phyloP scores from a whole-genome alignment of 2,797 vertebrate genomes.

The Octomys mimax region DNA sequence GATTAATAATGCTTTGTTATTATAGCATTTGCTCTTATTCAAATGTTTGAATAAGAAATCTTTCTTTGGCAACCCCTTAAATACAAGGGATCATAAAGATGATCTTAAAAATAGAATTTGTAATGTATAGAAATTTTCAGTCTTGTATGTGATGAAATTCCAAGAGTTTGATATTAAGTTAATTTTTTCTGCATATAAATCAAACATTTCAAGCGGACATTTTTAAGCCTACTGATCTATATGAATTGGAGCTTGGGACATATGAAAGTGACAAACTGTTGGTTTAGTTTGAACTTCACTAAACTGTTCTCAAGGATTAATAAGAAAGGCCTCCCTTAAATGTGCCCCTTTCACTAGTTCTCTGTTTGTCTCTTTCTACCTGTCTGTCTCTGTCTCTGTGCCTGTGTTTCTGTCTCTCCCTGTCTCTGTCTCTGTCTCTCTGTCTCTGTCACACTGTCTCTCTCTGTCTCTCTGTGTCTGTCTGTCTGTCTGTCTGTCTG shows the following conservation, averaged over 20 bases:
- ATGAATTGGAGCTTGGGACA: neutral
- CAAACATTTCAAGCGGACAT: neutral
- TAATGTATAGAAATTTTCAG: neutral
- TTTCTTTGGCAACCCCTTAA: neutral
- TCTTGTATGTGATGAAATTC: neutral
- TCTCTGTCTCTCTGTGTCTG: neutral
- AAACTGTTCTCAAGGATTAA: constrained; percentile 29
- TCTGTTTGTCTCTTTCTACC: neutral
- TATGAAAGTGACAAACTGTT: constrained; percentile 22
- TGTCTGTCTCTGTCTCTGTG: neutral
- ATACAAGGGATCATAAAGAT: neutral
- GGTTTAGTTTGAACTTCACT: neutral
- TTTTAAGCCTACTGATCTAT: constrained; percentile 30
- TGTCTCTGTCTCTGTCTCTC: neutral
- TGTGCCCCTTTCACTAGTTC: neutral
- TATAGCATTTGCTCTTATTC: too few species aligned
- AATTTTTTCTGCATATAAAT: constrained; percentile 47
- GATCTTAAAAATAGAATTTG: neutral
- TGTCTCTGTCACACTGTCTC: neutral
- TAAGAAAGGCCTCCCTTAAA: neutral
- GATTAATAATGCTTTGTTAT: constrained; percentile 66
- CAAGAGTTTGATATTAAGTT: neutral
- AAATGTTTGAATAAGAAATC: constrained; percentile 24
- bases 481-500: neutral
- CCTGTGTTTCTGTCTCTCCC: neutral